Evolutionary conservation across 1,140 invertebrate species (phyloP), one percentile per base, ranked within the genome.

Genomic region (Octopus sinensis): DNA sequence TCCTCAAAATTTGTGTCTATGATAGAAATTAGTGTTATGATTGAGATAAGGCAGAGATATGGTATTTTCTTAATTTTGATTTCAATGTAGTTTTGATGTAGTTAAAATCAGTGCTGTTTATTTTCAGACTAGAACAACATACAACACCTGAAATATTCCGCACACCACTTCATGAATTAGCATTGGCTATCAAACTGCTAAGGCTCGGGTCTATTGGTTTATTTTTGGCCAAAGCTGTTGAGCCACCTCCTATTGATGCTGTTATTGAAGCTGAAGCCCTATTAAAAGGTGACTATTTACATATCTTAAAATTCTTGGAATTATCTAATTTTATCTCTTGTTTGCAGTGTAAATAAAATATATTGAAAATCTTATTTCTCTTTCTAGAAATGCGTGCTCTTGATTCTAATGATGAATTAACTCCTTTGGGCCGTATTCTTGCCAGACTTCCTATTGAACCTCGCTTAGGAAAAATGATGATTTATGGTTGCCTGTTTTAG

Each of bases 81-180:
- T 43, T 43, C 30, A 43, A 43, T 43, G 30, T 43, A 43, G 30
- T 43, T 43, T 43, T 43, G 30, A 43, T 43, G 30, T 43, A 43
- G 30, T 43, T 43, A 43, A 43, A 43, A 43, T 43, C 30, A 43
- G 30, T 43, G 30, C 30, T 43, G 30, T 43, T 43, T 43, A 43
- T 43, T 83, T 76, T 76, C 0, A 94, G 93, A 80, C 91, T 98
- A 77, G 96, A 98, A 10, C 95, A 98, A 85, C 95, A 97, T 86
- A 94, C 96, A 88, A 97, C 96, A 0, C 96, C 97, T 0, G 97
- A 98, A 92, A 98, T 98, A 93, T 97, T 98, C 91, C 92, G 97
- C 79, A 98, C 96, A 4, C 97, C 97, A 0, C 91, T 98, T 5
- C 97, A 98, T 88, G 97, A 98, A 88, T 80, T 92, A 43, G 89